Evolutionary conservation across 1,140 invertebrate species (phyloP).

Genomic region (Oncopodura yosiiana): DNA sequence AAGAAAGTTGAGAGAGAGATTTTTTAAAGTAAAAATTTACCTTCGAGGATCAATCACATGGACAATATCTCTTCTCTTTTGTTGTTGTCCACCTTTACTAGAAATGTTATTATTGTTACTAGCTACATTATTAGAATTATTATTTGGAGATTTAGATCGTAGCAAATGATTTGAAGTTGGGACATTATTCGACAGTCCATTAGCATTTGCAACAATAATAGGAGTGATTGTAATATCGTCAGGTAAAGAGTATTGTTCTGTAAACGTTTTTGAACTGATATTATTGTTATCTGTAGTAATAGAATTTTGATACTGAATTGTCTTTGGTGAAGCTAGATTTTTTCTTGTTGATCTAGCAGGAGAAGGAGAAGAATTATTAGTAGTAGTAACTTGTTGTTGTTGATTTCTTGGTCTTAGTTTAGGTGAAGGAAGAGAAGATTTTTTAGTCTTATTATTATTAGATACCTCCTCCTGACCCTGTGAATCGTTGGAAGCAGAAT

Average conservation of each 20-base stretch:
- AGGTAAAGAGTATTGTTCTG: conserved; percentile 35
- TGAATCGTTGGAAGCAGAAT: conserved; percentile 29
- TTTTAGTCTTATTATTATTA: conserved; percentile 2
- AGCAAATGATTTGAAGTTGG: no score
- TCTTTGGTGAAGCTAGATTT: conserved; percentile 15
- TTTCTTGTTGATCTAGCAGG: conserved; percentile 11
- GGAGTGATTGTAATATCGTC: conserved; percentile 35
- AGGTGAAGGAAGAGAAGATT: not conserved
- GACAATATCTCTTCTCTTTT: conserved; percentile 28
- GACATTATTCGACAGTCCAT: not conserved
- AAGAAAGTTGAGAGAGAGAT: no score
- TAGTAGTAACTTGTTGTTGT: conserved; percentile 3
- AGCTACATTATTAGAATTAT: no score
- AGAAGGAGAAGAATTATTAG: conserved; percentile 18
- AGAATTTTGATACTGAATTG: conserved; percentile 7
- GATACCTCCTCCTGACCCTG: conserved; percentile 26
- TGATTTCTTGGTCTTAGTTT: conserved; percentile 9
- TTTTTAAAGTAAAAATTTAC: no score
- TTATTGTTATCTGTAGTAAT: not conserved
- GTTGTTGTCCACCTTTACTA: not conserved
- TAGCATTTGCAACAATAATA: conserved; percentile 5
- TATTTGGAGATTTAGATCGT: no score
- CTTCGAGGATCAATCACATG: conserved; percentile 34
- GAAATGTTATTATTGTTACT: not conserved
- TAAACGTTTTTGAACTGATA: conserved; percentile 27